phyloP scores from a whole-genome alignment of 2,888 invertebrate species.

The Amiota communis region DNA sequence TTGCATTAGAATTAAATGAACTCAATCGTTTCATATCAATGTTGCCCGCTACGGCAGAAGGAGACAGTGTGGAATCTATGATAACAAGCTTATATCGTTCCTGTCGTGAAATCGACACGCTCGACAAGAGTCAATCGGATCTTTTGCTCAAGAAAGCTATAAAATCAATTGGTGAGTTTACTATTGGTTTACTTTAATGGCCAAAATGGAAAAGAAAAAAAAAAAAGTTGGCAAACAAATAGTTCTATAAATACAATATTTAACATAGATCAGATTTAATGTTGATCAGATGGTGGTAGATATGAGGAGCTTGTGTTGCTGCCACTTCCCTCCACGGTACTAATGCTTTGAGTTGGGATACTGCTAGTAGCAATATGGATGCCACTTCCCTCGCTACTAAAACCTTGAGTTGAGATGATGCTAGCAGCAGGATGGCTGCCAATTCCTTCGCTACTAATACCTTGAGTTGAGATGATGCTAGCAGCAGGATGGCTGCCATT shows the following conservation, averaged over 20 bases:
- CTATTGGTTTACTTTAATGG: not conserved
- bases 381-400: not conserved
- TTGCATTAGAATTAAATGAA: conserved; percentile 64
- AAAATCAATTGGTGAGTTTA: conserved; percentile 68
- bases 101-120: conserved; percentile 69
- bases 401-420: conserved; percentile 24
- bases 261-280: not conserved
- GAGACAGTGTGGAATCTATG: conserved; percentile 70
- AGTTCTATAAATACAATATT: conserved; percentile 38
- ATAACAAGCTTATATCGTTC: conserved; percentile 69
- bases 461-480: conserved; percentile 31
- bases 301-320: conserved; percentile 45
- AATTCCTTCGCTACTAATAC: conserved; percentile 4
- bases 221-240: conserved; percentile 18
- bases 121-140: conserved; percentile 71
- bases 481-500: conserved; percentile 8
- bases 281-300: conserved; percentile 45
- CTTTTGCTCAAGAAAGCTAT: conserved; percentile 68
- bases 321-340: conserved; percentile 3
- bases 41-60: conserved; percentile 65
- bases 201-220: conserved; percentile 20
- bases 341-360: conserved; percentile 15
- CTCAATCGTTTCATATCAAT: conserved; percentile 71
- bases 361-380: conserved; percentile 23
- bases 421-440: conserved; percentile 19